A percentile compares a stretch with the other conserved stretches of the same genome.
Evolutionary conservation across 2,888 invertebrate species (phyloP).

Genomic region (Strigamia maritima): DNA sequence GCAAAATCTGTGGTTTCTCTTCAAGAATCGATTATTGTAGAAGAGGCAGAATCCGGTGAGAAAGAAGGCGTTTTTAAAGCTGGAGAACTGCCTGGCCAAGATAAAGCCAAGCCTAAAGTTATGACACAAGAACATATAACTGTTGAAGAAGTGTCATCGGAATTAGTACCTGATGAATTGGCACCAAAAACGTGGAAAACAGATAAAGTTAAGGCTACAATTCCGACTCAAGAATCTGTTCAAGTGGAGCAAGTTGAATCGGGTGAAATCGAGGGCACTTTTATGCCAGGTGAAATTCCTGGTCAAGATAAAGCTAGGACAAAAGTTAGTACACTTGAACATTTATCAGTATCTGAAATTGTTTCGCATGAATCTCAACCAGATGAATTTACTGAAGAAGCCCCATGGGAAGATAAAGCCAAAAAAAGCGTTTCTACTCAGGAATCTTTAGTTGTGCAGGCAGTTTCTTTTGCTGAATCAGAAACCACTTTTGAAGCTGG

Average conservation of each 20-base stretch:
- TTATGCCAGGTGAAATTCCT: conserved; percentile 27
- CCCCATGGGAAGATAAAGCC: conserved; percentile 44
- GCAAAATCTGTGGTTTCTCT: conserved; percentile 44
- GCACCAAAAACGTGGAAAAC: conserved; percentile 35
- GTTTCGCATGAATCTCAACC: conserved; percentile 8
- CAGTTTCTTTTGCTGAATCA: conserved; percentile 46
- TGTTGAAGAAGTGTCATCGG: conserved; percentile 37
- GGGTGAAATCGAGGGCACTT: conserved; percentile 41
- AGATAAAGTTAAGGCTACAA: conserved; percentile 42
- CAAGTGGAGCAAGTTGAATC: conserved; percentile 45
- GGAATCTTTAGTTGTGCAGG: conserved; percentile 47
- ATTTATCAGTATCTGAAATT: conserved; percentile 42
- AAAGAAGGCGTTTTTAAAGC: conserved; percentile 39
- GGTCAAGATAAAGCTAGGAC: conserved; percentile 43
- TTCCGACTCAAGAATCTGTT: conserved; percentile 46
- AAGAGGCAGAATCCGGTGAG: conserved; percentile 44
- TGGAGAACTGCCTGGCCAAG: conserved; percentile 34
- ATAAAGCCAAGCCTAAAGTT: conserved; percentile 41
- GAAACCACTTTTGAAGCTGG: conserved; percentile 35
- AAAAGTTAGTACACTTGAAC: conserved; percentile 43
- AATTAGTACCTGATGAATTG: conserved; percentile 39
- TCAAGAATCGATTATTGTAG: conserved; percentile 45
- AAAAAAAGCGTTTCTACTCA: conserved; percentile 43
- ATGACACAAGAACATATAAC: conserved; percentile 40
- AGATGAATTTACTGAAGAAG: conserved; percentile 34